Conservation (phyloP, 1,140 invertebrate genomes). For the Uloborus diversus region DNA sequence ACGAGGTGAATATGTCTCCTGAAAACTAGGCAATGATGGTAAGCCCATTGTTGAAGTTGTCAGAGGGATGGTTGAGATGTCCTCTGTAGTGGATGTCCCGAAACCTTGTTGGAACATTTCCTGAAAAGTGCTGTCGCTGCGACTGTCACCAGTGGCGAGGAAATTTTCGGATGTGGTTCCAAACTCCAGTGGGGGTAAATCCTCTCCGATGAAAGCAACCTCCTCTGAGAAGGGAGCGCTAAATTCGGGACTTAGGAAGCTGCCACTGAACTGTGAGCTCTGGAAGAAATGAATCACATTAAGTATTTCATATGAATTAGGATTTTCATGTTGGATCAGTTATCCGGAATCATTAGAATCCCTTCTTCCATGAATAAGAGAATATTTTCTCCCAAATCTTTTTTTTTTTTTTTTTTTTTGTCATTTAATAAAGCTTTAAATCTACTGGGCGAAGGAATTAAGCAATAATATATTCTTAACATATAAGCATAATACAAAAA, state of each 20-base stretch:
- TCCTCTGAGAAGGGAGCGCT: constrained; percentile 39
- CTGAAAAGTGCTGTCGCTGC: constrained; percentile 26
- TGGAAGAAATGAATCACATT: too few species aligned
- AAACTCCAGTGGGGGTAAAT: constrained; percentile 37
- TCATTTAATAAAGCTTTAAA: too few species aligned
- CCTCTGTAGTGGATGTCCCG: constrained; percentile 14
- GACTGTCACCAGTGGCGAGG: neutral
- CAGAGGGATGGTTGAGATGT: constrained; percentile 8
- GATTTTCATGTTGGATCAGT: too few species aligned
- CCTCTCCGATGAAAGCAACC: constrained; percentile 31
- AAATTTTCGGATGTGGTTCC: constrained; percentile 15
- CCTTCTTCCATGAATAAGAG: too few species aligned
- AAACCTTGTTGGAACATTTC: constrained; percentile 46
- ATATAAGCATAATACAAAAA: too few species aligned
- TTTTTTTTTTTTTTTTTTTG: too few species aligned
- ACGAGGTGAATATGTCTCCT: constrained; percentile 82
- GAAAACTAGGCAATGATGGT: constrained; percentile 78
- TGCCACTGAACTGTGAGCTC: constrained; percentile 49
- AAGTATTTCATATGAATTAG: neutral
- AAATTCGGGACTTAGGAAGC: constrained; percentile 24
- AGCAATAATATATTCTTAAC: too few species aligned
- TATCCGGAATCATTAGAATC: too few species aligned
- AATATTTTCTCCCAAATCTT: too few species aligned
- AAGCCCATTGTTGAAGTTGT: neutral
- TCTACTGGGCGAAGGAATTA: too few species aligned